phyloP scores from a whole-genome alignment of 2,797 vertebrate species.

The Enteromius mattozi region DNA sequence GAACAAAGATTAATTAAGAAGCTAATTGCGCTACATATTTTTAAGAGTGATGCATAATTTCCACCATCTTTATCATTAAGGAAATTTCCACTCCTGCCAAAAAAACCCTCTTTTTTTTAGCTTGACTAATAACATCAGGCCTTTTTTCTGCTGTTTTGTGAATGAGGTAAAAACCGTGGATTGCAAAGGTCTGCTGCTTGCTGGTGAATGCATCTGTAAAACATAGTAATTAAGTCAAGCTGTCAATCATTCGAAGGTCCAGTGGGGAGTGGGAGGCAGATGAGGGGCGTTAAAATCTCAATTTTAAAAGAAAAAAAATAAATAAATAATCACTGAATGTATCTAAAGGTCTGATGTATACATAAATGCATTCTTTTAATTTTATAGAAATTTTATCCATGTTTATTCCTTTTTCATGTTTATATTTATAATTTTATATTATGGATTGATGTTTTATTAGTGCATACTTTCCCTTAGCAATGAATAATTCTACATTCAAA shows the following conservation, averaged over 20 bases:
- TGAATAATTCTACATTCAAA: not conserved
- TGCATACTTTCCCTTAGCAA: not conserved
- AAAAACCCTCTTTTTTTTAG: conserved; percentile 65
- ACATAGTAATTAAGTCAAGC: conserved; percentile 64
- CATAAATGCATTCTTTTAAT: not conserved
- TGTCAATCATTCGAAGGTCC: conserved; percentile 57
- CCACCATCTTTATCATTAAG: conserved; percentile 67
- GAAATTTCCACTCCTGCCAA: conserved; percentile 69
- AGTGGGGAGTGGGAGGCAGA: conserved; percentile 29
- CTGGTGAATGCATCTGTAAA: conserved; percentile 62
- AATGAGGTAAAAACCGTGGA: conserved; percentile 68
- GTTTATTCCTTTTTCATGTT: not conserved
- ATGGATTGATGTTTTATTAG: not conserved
- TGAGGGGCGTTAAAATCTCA: conserved; percentile 63
- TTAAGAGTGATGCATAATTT: conserved; percentile 65
- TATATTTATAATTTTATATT: not conserved
- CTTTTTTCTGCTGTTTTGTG: conserved; percentile 59
- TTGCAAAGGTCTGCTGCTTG: conserved; percentile 65
- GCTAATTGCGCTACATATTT: conserved; percentile 74
- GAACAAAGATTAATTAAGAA: conserved; percentile 76
- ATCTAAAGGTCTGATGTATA: not conserved
- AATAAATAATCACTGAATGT: not conserved
- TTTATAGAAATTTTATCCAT: not conserved
- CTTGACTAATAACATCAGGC: conserved; percentile 59
- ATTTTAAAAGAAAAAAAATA: not conserved